Percentiles rank a stretch among this genome's conserved stretches.
phyloP scores from a whole-genome alignment of 2,797 vertebrate genomes.

The Bovichtus variegatus region DNA sequence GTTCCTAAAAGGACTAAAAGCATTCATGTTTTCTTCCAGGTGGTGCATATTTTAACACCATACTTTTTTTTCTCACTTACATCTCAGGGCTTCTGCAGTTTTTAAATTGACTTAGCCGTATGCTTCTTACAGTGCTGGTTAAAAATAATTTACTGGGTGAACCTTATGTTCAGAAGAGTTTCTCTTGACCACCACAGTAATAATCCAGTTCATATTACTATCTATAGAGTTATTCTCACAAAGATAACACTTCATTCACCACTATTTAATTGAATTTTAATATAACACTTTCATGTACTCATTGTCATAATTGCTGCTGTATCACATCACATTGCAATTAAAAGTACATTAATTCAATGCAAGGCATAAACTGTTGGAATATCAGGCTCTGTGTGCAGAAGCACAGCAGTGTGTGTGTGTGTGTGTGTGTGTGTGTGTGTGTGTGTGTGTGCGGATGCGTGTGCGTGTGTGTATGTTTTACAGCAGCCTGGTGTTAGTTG shows the following conservation, averaged over 20 bases:
- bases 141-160: no score
- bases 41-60: no score
- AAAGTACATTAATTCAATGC: slow-evolving; percentile 34
- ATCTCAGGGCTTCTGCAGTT: no score
- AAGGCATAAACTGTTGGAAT: slow-evolving; percentile 22
- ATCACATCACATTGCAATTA: slow-evolving; percentile 34
- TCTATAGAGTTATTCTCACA: slow-evolving; percentile 9
- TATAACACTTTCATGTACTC: slow-evolving; percentile 34
- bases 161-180: no score
- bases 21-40: no score
- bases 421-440: neutral
- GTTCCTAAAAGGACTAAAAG: no score
- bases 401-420: neutral
- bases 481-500: slow-evolving; percentile 13
- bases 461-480: neutral
- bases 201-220: slow-evolving; percentile 3
- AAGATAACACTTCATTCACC: slow-evolving; percentile 6
- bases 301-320: slow-evolving; percentile 11
- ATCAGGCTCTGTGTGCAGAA: neutral
- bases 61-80: no score
- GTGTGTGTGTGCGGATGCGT: neutral
- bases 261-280: slow-evolving; percentile 32
- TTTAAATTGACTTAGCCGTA: no score
- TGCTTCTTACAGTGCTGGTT: no score
- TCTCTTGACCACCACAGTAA: no score